phyloP scores from a whole-genome alignment of 2,113 vertebrate species.

The Dryoscopus gambensis region DNA sequence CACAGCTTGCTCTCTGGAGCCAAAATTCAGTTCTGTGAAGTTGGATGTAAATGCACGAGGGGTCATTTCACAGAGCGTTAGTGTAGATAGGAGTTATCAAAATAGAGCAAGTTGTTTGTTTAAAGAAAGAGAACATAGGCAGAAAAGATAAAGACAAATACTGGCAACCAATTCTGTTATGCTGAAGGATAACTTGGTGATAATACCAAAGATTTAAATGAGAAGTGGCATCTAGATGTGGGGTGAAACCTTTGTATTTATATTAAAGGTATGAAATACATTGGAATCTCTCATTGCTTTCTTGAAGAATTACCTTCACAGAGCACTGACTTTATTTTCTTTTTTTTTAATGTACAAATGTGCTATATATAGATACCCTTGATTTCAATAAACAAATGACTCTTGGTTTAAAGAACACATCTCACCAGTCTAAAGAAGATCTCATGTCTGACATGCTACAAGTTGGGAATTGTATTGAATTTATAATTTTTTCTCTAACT shows the following conservation, averaged over 20 bases:
- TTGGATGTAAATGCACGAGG: background rate
- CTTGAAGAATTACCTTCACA: background rate
- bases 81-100: slow-evolving; percentile 27
- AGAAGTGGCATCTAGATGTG: background rate
- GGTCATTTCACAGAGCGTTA: background rate
- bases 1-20: background rate
- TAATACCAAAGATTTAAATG: background rate
- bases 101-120: slow-evolving; percentile 29
- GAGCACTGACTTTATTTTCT: background rate
- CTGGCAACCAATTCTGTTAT: background rate
- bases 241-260: background rate
- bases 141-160: background rate
- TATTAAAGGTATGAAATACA: background rate
- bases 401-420: background rate
- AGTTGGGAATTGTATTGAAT: background rate
- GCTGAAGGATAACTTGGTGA: background rate
- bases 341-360: background rate
- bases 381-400: background rate
- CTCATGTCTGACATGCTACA: background rate
- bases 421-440: background rate
- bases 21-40: background rate
- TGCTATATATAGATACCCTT: background rate
- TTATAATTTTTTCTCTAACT: background rate
- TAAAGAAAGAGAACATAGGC: slow-evolving; percentile 6
- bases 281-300: background rate